A percentile compares a stretch with the other conserved stretches of the same genome.
These are phyloP conservation scores for Epiblema foenella DNA, from an alignment of 2,888 invertebrate genomes.

Conservation along the genomic window DNA sequence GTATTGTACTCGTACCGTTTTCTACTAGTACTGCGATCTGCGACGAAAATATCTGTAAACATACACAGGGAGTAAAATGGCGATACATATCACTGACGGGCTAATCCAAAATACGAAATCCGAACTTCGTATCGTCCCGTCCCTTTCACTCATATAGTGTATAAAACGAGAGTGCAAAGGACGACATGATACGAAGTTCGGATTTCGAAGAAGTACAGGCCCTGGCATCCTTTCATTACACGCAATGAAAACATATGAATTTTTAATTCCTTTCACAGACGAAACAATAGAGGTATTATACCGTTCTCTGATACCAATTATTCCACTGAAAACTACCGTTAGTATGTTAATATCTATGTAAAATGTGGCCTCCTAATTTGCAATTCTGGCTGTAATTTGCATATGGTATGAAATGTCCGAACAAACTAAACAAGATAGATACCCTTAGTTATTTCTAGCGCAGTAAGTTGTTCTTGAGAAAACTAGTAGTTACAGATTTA, in stretches of 20 bases:
- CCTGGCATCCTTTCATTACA: no score
- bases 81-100: no score
- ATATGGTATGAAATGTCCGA: slow-evolving; percentile 36
- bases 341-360: slow-evolving; percentile 37
- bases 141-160: no score
- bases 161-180: no score
- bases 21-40: no score
- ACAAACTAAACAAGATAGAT: slow-evolving; percentile 28
- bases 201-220: no score
- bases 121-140: no score
- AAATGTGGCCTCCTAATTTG: slow-evolving; percentile 42
- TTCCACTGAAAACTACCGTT: slow-evolving; percentile 36
- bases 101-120: no score
- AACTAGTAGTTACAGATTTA: background rate
- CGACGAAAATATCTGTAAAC: no score
- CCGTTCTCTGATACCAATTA: slow-evolving; percentile 30
- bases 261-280: slow-evolving; percentile 8
- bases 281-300: slow-evolving; percentile 20
- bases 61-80: no score
- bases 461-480: background rate
- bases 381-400: slow-evolving; percentile 39
- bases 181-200: no score
- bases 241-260: slow-evolving; percentile 14
- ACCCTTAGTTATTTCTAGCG: background rate
- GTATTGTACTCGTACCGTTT: no score